Conservation (phyloP, 1,140 invertebrate genomes). For the Pseudomyrmex concolor region DNA sequence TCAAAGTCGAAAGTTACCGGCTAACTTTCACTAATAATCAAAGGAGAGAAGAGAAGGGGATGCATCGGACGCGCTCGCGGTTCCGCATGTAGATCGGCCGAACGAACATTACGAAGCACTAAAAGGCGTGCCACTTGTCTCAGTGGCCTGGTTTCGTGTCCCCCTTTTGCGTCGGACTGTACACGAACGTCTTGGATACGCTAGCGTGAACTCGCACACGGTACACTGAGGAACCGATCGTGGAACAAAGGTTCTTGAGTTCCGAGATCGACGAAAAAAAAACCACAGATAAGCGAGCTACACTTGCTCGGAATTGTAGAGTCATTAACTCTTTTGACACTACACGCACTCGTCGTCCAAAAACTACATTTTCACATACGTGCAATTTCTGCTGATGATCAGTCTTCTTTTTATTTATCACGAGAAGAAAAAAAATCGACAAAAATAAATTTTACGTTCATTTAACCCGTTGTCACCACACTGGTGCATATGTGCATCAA, state of each 20-base stretch:
- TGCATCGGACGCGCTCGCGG: slow-evolving; percentile 60
- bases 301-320: not conserved
- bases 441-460: no score
- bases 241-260: slow-evolving; percentile 3
- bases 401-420: not conserved
- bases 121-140: slow-evolving; percentile 85
- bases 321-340: not conserved
- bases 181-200: slow-evolving; percentile 72
- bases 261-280: slow-evolving; percentile 18
- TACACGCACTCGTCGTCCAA: no score
- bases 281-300: not conserved
- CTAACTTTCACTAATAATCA: slow-evolving; percentile 84
- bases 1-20: slow-evolving; percentile 82
- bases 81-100: slow-evolving; percentile 68
- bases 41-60: slow-evolving; percentile 49
- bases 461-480: no score
- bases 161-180: slow-evolving; percentile 79
- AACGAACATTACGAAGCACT: slow-evolving; percentile 77
- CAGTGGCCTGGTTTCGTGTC: slow-evolving; percentile 84
- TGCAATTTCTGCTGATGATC: not conserved
- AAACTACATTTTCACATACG: no score
- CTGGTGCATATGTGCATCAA: no score
- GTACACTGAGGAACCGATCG: slow-evolving; percentile 26
- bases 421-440: no score
- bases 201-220: slow-evolving; percentile 63